Conservation (phyloP, 2,113 vertebrate genomes). For the Heterochromis multidens region DNA sequence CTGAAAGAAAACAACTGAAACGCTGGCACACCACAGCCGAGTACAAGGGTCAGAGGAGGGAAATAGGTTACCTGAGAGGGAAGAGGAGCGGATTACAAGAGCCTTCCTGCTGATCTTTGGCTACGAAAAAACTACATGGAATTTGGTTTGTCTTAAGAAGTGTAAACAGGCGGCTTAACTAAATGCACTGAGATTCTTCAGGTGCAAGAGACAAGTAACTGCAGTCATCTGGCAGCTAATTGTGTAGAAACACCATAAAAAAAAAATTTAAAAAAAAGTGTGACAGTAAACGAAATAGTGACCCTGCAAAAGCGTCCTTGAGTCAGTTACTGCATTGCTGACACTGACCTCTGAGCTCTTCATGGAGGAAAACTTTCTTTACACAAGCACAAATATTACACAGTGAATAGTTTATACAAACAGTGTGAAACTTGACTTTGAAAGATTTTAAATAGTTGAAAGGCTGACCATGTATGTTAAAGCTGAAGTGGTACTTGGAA, state of each 20-base stretch:
- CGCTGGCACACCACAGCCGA: neutral
- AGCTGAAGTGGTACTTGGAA: too few relatives aligned
- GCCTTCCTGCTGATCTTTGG: neutral
- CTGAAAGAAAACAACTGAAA: neutral
- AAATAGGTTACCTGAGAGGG: conserved; percentile 5
- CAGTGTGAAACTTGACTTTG: neutral
- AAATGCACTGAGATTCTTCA: neutral
- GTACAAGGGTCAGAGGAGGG: conserved; percentile 2
- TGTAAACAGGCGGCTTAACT: neutral
- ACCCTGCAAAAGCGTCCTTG: neutral
- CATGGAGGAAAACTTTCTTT: neutral
- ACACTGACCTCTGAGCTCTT: neutral
- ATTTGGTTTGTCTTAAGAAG: conserved; percentile 18
- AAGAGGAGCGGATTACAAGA: neutral
- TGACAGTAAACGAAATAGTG: neutral
- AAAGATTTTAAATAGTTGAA: neutral
- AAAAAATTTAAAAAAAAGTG: neutral
- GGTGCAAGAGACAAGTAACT: neutral
- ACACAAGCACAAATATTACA: neutral
- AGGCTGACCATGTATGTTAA: neutral
- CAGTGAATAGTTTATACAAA: neutral
- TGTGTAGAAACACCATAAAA: neutral
- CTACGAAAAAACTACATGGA: neutral
- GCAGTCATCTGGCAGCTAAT: neutral
- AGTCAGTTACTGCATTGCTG: neutral